Percentiles rank a stretch among this genome's conserved stretches.
phyloP scores from a whole-genome alignment of 2,888 invertebrate species.

The Ethmia dodecea region DNA sequence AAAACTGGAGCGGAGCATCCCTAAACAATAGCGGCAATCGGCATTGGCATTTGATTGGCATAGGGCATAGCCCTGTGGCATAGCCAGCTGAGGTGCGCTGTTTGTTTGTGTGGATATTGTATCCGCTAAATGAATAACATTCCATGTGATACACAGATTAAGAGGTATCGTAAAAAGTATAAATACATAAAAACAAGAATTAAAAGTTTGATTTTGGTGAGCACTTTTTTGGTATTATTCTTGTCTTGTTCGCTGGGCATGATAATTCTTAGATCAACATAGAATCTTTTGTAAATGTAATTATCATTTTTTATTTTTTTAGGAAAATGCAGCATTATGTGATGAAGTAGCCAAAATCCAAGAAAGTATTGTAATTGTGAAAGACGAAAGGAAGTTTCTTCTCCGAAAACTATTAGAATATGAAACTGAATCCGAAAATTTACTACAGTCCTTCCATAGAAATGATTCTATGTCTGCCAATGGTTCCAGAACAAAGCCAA shows the following conservation, averaged over 20 bases:
- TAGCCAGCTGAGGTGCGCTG: too few species aligned
- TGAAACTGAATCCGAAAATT: slow-evolving; percentile 65
- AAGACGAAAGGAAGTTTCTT: slow-evolving; percentile 90
- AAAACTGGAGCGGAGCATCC: too few species aligned
- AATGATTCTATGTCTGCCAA: slow-evolving; percentile 39
- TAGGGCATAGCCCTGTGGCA: too few species aligned
- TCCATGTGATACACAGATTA: slow-evolving; percentile 42
- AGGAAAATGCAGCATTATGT: slow-evolving; percentile 92
- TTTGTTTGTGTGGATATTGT: too few species aligned
- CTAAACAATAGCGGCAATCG: too few species aligned
- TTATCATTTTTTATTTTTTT: slow-evolving; percentile 7
- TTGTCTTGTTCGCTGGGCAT: too few species aligned
- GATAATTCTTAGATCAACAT: too few species aligned
- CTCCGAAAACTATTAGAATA: slow-evolving; percentile 85
- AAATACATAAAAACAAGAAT: slow-evolving; percentile 79
- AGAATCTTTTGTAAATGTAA: too few species aligned
- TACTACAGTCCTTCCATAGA: slow-evolving; percentile 28
- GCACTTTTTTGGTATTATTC: slow-evolving; percentile 41
- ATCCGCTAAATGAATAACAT: slow-evolving; percentile 40
- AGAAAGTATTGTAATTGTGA: slow-evolving; percentile 86
- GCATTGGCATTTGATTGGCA: too few species aligned
- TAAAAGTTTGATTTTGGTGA: slow-evolving; percentile 82
- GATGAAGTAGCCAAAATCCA: slow-evolving; percentile 93
- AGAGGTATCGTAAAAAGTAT: slow-evolving; percentile 80
- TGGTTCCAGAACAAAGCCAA: slow-evolving; percentile 48